phyloP scores from a whole-genome alignment of 2,113 vertebrate genomes.

The Amphiprion ocellaris region DNA sequence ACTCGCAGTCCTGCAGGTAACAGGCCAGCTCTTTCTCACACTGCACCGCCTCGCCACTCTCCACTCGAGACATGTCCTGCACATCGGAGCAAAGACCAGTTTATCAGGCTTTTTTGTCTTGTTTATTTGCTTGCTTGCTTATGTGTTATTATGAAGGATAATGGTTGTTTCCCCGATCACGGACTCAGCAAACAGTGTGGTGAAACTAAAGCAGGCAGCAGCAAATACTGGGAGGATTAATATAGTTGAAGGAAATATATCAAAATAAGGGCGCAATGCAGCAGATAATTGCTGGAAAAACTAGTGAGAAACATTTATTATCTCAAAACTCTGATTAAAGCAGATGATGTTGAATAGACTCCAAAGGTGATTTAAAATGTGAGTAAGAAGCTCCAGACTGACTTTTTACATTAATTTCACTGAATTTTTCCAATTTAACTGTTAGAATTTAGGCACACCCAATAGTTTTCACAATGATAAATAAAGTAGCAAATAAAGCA shows the following conservation, averaged over 20 bases:
- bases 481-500: no score
- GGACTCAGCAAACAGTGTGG: not conserved
- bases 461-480: no score
- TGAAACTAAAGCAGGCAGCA: not conserved
- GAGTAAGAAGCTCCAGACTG: no score
- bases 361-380: no score
- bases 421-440: no score
- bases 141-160: not conserved
- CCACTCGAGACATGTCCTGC: slow-evolving; percentile 93
- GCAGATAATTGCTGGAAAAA: no score
- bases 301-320: not conserved
- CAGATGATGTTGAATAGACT: not conserved
- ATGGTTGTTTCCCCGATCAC: not conserved
- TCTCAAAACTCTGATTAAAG: not conserved
- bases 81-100: accelerated
- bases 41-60: slow-evolving; percentile 90
- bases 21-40: slow-evolving; percentile 91
- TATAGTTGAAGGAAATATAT: not conserved
- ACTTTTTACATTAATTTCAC: no score
- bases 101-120: not conserved
- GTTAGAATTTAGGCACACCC: no score
- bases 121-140: not conserved
- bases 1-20: slow-evolving; percentile 95
- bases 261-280: not conserved
- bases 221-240: not conserved